Evolutionary conservation across 2,113 vertebrate species (phyloP).

Genomic region (Gorsachius goisagi): DNA sequence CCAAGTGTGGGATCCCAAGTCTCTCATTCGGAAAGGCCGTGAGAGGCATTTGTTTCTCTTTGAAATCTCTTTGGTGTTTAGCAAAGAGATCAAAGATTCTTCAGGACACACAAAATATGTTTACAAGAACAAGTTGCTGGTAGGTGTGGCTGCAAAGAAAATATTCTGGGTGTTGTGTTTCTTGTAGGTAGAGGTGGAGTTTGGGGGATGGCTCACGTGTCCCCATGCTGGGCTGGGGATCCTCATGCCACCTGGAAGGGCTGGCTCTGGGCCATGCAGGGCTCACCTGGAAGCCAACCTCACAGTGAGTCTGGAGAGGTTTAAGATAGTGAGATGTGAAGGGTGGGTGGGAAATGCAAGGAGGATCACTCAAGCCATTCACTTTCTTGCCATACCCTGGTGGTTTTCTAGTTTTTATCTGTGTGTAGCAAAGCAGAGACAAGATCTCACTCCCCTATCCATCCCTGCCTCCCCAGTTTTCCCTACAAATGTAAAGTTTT

Average conservation of each 20-base stretch:
- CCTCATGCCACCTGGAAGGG: neutral
- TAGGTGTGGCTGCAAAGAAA: constrained; percentile 68
- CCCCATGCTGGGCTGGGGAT: neutral
- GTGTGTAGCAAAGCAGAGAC: neutral
- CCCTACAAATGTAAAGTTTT: neutral
- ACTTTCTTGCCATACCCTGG: neutral
- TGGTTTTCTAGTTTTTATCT: neutral
- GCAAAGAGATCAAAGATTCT: constrained; percentile 98
- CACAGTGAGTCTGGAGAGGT: neutral
- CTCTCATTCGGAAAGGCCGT: constrained; percentile 95
- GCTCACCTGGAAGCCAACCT: neutral
- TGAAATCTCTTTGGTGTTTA: constrained; percentile 96
- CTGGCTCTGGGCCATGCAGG: neutral
- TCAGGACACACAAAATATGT: constrained; percentile 97
- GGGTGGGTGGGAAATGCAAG: neutral
- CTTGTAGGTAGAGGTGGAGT: neutral
- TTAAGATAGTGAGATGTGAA: neutral
- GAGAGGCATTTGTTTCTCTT: constrained; percentile 98
- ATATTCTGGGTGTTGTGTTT: neutral
- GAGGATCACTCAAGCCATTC: neutral
- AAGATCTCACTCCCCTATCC: neutral
- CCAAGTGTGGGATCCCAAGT: constrained; percentile 99
- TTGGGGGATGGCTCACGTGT: neutral
- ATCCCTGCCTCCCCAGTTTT: neutral
- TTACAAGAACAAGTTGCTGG: constrained; percentile 98